Evolutionary conservation across 2,888 invertebrate genomes (phyloP).

Genomic region (Junonia oenone): DNA sequence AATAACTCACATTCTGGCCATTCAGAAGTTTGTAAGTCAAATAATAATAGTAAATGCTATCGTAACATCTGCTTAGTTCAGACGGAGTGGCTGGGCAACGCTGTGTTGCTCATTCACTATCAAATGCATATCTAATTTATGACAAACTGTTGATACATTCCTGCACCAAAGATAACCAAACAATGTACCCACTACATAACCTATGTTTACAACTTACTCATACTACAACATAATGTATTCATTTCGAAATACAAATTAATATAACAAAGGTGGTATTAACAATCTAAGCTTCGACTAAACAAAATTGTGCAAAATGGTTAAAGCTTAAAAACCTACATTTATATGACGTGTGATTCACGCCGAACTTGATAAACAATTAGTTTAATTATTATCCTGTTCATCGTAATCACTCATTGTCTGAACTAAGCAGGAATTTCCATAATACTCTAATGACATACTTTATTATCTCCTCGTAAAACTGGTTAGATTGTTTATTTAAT

Average conservation of each 20-base stretch:
- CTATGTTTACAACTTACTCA: slow-evolving; percentile 8
- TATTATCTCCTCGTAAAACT: slow-evolving; percentile 23
- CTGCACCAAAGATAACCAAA: slow-evolving; percentile 27
- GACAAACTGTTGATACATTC: slow-evolving; percentile 27
- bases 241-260: neutral
- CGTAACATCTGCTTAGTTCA: slow-evolving; percentile 56
- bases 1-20: slow-evolving; percentile 48
- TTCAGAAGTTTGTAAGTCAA: slow-evolving; percentile 53
- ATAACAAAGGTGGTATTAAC: slow-evolving; percentile 18
- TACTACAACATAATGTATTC: slow-evolving; percentile 10
- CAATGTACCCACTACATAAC: slow-evolving; percentile 19
- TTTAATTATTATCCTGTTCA: slow-evolving; percentile 24
- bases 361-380: slow-evolving; percentile 3
- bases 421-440: slow-evolving; percentile 26
- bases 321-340: slow-evolving; percentile 15
- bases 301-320: slow-evolving; percentile 27
- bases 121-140: slow-evolving; percentile 27
- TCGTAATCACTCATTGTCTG: slow-evolving; percentile 25
- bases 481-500: slow-evolving; percentile 17
- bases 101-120: slow-evolving; percentile 2
- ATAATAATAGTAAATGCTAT: slow-evolving; percentile 49
- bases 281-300: slow-evolving; percentile 22
- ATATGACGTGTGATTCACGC: neutral
- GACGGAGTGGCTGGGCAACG: slow-evolving; percentile 38
- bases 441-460: slow-evolving; percentile 22